Conservation (phyloP, 2,888 invertebrate genomes). For the Perizoma affinitatum region DNA sequence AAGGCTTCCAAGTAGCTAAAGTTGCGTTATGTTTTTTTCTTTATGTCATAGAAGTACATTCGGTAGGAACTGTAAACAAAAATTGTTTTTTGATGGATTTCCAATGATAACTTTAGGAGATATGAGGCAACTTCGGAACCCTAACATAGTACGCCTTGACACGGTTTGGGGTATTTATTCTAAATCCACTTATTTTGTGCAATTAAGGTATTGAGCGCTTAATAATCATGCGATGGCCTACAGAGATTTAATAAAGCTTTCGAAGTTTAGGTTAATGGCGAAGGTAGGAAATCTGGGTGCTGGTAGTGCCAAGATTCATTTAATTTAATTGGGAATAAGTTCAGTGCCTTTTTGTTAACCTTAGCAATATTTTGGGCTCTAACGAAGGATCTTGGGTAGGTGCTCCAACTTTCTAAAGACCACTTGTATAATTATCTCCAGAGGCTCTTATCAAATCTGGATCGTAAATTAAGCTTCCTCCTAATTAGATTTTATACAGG, state of each 20-base stretch:
- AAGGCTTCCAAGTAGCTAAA: too few relatives aligned
- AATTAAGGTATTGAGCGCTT: constrained; percentile 21
- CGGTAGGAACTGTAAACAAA: too few relatives aligned
- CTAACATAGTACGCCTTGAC: too few relatives aligned
- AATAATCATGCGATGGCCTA: constrained; percentile 30
- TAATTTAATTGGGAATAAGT: constrained; percentile 14
- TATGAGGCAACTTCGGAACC: too few relatives aligned
- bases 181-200: too few relatives aligned
- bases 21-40: too few relatives aligned
- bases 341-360: constrained; percentile 2
- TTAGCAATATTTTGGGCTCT: background rate
- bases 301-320: constrained; percentile 11
- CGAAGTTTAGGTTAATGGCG: constrained; percentile 21
- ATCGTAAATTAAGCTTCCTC: constrained; percentile 10
- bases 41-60: too few relatives aligned
- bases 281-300: constrained; percentile 5
- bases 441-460: constrained; percentile 3
- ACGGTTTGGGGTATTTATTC: too few relatives aligned
- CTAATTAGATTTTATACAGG: constrained; percentile 17
- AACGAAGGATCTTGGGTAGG: background rate
- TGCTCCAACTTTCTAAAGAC: constrained; percentile 11
- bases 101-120: too few relatives aligned
- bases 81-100: too few relatives aligned
- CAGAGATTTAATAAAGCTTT: constrained; percentile 30
- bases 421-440: constrained; percentile 6